phyloP scores from a whole-genome alignment of 92 coral and sea anemone species.

The Parazoanthus swiftii region DNA sequence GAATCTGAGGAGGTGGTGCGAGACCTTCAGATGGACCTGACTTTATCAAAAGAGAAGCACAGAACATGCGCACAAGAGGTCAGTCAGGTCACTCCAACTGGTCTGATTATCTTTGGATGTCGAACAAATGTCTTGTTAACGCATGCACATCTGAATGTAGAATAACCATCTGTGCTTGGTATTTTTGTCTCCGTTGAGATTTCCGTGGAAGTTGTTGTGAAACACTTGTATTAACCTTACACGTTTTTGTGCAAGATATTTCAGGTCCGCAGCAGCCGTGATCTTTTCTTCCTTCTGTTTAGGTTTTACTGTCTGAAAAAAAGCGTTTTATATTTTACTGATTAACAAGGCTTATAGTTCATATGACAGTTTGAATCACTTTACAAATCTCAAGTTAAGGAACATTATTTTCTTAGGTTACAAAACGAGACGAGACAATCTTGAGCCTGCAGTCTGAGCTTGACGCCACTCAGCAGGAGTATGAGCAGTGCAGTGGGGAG shows the following conservation, averaged over 20 bases:
- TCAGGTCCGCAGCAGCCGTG: too few relatives aligned
- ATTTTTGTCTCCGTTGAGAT: too few relatives aligned
- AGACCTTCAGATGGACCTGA: conserved; percentile 77
- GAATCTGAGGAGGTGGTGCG: conserved; percentile 84
- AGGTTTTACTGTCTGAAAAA: neutral
- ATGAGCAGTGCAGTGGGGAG: conserved; percentile 74
- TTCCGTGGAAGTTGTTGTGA: too few relatives aligned
- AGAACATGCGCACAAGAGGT: conserved; percentile 94
- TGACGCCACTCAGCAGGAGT: conserved; percentile 91
- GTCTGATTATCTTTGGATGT: neutral
- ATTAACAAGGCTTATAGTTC: neutral
- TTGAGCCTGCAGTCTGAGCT: conserved; percentile 90
- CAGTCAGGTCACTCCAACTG: neutral
- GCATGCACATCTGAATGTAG: too few relatives aligned
- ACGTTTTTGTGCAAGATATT: too few relatives aligned
- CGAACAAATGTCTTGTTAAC: neutral
- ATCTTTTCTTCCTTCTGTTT: neutral
- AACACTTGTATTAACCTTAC: neutral
- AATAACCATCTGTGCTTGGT: too few relatives aligned
- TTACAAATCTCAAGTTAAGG: neutral
- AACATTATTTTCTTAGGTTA: conserved; percentile 57
- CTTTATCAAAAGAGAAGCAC: conserved; percentile 93
- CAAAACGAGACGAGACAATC: conserved; percentile 90
- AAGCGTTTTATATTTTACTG: neutral
- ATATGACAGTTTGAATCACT: neutral